Evolutionary conservation across 2,113 vertebrate genomes (phyloP).

Genomic region (Chaetorhynchus papuensis): DNA sequence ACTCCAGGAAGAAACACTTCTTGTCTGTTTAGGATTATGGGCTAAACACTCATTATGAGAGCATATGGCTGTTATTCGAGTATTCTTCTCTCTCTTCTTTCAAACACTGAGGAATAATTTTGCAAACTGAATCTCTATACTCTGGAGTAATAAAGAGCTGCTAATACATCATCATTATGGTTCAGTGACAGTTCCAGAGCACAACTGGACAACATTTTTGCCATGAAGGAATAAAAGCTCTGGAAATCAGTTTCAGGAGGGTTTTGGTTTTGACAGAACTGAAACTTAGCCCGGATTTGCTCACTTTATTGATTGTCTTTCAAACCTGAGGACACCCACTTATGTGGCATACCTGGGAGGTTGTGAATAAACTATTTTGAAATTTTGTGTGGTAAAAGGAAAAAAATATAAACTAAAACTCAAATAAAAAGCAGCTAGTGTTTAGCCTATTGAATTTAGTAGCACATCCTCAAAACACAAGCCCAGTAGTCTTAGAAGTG

Average conservation of each 20-base stretch:
- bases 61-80: background rate
- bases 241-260: background rate
- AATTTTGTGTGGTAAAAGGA: background rate
- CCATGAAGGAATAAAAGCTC: background rate
- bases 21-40: constrained; percentile 8
- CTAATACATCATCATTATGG: background rate
- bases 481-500: background rate
- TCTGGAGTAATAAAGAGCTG: background rate
- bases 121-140: background rate
- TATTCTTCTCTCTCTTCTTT: background rate
- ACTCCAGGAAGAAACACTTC: constrained; percentile 19
- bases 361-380: background rate
- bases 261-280: background rate
- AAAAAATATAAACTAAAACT: background rate
- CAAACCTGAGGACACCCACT: background rate
- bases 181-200: background rate
- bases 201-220: background rate
- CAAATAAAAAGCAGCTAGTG: background rate
- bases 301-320: background rate
- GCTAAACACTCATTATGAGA: background rate
- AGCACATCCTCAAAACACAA: background rate
- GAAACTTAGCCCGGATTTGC: background rate
- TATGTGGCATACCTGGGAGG: background rate
- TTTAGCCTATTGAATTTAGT: background rate
- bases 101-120: background rate